Evolutionary conservation across 1,140 invertebrate species (phyloP).

Genomic region (Plutomurus gul): DNA sequence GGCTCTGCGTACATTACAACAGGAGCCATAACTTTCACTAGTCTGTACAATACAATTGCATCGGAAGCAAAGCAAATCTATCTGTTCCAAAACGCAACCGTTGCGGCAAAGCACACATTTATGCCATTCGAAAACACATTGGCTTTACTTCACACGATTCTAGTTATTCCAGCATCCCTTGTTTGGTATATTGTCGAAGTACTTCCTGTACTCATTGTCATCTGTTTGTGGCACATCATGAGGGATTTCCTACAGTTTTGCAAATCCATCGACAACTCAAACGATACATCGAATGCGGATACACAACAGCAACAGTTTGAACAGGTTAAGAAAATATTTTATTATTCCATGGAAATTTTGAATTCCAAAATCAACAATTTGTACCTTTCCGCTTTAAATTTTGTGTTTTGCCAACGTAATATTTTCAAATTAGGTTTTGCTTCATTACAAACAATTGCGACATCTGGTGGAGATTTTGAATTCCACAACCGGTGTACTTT

Average conservation of each 20-base stretch:
- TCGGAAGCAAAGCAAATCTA: background rate
- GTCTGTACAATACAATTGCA: background rate
- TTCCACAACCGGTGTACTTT: background rate
- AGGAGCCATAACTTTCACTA: too few species aligned
- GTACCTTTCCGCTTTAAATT: too few species aligned
- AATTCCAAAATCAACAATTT: too few species aligned
- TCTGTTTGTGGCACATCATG: background rate
- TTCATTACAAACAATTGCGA: background rate
- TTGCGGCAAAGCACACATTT: background rate
- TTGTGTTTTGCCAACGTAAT: too few species aligned
- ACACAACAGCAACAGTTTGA: too few species aligned
- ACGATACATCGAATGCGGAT: too few species aligned
- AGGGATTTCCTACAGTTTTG: too few species aligned
- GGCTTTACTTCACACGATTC: background rate
- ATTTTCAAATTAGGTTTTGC: too few species aligned
- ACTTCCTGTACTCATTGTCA: background rate
- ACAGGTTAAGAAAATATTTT: too few species aligned
- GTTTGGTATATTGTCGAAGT: background rate
- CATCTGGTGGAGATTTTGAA: background rate
- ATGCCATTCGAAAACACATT: background rate
- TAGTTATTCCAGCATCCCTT: background rate
- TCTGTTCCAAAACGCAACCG: background rate
- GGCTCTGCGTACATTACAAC: too few species aligned
- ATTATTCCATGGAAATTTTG: too few species aligned
- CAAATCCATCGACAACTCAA: too few species aligned